Base-by-base conservation (phyloP, 2,113 vertebrate species). In the Hylia prasina region DNA sequence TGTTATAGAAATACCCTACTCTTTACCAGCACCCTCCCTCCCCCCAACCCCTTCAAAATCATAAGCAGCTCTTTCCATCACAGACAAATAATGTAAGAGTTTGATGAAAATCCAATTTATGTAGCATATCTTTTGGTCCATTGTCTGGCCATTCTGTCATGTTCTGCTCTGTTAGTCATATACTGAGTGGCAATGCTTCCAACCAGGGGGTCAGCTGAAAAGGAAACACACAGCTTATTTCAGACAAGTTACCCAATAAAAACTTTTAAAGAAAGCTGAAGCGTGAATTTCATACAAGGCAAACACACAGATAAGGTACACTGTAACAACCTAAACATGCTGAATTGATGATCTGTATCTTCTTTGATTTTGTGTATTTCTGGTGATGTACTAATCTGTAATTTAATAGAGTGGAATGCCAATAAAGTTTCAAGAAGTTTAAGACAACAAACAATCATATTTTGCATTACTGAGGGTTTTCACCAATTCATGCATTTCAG, bases 181-280 rank as follows among this genome's bases (percentile, higher is more conserved):
- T 99, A 99, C 97, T 99, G 99, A 95, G 99, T 99, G 97, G 99
- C 99, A 95, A 99, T 99, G 94, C 99, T 99, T 97, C 99, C 99
- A 97, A 99, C 99, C 96, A 99, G 97, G 76, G 99, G 99, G 89
- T 99, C 99, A 61, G 99, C 99, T 99, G 97, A 33, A 98, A 94
- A 69, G 81, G 54, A 73, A 75, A 44, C 56, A 91, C 24, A 90
- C 3, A 2, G 1, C 64, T 90, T 70, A 81, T 70, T 85, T 68
- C 58, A 90, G 56, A 56, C 31, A 37, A 77, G 35, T 37, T 61
- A 68, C 39, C 0, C 1, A 83, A 73, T 30, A 61, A 69, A 58
- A 83, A 30, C 30, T 30, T 45, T 35, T 37, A 91, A 48, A 56
- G 56, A 66, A 68, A 73, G 50, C 16, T 63, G 22, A 77, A 93